These are phyloP conservation scores for Pyrrhosoma nymphula DNA, from an alignment of 2,888 invertebrate species.

Conservation along the genomic window DNA sequence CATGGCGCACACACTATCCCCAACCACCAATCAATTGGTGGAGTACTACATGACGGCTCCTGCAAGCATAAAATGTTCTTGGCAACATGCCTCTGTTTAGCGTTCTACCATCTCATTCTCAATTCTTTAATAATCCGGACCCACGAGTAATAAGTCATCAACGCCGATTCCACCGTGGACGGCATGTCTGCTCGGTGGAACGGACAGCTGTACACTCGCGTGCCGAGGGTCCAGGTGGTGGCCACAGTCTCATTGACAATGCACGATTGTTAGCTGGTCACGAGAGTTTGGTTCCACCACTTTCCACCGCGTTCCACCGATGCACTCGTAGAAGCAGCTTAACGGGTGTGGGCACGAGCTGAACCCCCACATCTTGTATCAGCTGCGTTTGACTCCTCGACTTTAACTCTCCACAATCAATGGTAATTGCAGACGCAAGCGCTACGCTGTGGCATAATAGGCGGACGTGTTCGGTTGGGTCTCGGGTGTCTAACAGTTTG, in stretches of 20 bases:
- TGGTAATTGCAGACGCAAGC: neutral
- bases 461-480: neutral
- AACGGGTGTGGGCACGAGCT: neutral
- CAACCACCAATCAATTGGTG: too few species aligned
- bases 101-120: too few species aligned
- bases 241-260: neutral
- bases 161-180: neutral
- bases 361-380: neutral
- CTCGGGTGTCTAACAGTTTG: neutral
- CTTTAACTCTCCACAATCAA: neutral
- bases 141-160: neutral
- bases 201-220: conserved; percentile 33
- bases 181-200: conserved; percentile 1
- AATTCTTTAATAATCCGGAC: neutral
- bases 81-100: too few species aligned
- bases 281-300: neutral
- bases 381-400: neutral
- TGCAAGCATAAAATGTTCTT: too few species aligned
- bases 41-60: too few species aligned
- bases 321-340: neutral
- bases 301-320: neutral
- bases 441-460: too few species aligned
- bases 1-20: too few species aligned
- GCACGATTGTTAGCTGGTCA: neutral
- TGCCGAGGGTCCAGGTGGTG: conserved; percentile 43